Evolutionary conservation across 1,140 invertebrate genomes (phyloP), one percentile per base, ranked within the genome.

Genomic region (Eurosta solidaginis): DNA sequence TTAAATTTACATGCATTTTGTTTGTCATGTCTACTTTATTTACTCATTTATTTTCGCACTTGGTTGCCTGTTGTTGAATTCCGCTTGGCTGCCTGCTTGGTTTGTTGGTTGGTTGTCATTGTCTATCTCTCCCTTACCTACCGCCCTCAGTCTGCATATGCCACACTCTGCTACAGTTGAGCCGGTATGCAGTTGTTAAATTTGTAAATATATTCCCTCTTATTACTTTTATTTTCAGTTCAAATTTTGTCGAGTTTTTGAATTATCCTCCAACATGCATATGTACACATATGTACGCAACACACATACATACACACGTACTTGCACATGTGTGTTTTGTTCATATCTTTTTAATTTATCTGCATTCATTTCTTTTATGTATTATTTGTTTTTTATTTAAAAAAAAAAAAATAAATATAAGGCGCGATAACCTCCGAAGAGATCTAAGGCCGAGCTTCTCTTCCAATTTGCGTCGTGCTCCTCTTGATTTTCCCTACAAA

Each of bases 31-130:
- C 27, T 29, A 59, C 54, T 59, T 59, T 59, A 29, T 59, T 59
- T 59, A 29, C 54, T 59, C 54, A 59, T 59, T 59, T 59, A 59
- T 59, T 59, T 59, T 59, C 54, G 54, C 54, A 59, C 54, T 59
- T 59, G 54, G 54, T 29, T 59, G 54, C 54, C 54, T n/a, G 52
- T 59, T 59, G 54, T 59, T 59, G 54, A 59, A 59, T 59, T 59
- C 54, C 54, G 54, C 54, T 12, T 59, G 54, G 27, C n/a, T 54
- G 54, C 54, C 54, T 29, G 54, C 54, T 59, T 59, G 27, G 29
- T 29, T 59, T 10, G 50, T 12, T 7, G 54, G 54, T 59, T 59
- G 54, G 12, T 14, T 29, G 54, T 59, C 14, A 17, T 29, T 47
- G 45, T 9, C n/a, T 47, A n/a, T 9, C n/a, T 47, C 14, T 47